A percentile compares a stretch with the other conserved stretches of the same genome.
phyloP scores from a whole-genome alignment of 2,797 vertebrate species.

The Fringilla coelebs region DNA sequence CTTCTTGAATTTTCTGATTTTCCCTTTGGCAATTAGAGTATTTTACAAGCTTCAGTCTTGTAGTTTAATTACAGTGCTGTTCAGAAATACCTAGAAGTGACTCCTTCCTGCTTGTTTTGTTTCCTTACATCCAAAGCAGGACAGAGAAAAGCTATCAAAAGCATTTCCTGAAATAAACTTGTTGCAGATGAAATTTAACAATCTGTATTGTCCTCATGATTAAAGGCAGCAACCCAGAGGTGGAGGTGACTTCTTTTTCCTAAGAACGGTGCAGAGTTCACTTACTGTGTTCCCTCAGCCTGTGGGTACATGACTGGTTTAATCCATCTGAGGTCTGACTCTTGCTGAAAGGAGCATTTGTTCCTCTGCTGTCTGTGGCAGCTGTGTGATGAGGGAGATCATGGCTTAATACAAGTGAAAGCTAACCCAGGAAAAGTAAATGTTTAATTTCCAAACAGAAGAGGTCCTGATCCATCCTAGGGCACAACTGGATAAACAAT shows the following conservation, averaged over 20 bases:
- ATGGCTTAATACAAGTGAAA: not conserved
- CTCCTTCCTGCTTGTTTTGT: not conserved
- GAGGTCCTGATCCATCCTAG: not conserved
- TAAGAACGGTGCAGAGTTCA: not conserved
- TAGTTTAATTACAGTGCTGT: not conserved
- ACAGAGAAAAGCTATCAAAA: not conserved
- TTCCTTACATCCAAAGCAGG: not conserved
- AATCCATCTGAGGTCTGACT: not conserved
- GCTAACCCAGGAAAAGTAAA: not conserved
- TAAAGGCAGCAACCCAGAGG: not conserved
- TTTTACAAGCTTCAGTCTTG: not conserved
- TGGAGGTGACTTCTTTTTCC: conserved; percentile 1
- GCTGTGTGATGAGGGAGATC: not conserved
- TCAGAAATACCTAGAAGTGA: not conserved
- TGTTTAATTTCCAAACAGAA: not conserved
- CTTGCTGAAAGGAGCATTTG: not conserved
- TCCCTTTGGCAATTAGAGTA: not conserved
- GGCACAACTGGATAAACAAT: not conserved
- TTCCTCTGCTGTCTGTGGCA: not conserved
- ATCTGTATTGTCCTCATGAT: not conserved
- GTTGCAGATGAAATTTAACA: not conserved
- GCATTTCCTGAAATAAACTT: not conserved
- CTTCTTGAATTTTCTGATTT: not conserved
- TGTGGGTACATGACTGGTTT: not conserved
- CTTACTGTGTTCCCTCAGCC: not conserved